Evolutionary conservation across 2,113 vertebrate genomes (phyloP), one percentile per base, ranked within the genome.

Genomic region (Cricetomys ansorgei): DNA sequence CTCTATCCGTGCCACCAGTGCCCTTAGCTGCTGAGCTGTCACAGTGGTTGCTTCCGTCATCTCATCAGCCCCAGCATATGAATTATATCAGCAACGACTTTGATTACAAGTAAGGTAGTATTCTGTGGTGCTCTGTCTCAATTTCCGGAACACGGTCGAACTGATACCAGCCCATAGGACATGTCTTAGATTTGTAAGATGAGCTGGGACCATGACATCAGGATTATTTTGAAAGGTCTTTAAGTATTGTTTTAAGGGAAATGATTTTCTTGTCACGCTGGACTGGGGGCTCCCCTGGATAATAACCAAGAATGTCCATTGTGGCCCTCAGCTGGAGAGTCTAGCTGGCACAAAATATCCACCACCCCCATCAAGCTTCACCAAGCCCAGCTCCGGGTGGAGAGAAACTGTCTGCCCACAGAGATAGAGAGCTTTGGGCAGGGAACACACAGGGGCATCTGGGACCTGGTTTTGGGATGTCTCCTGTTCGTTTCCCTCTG

Each of bases 361-460:
- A 8, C 37, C 21, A 5, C 23, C 43, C 43, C 43, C n/a, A 6
- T 5, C 2, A 1, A 45, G 10, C 55, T 31, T 67, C 40, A 0
- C 37, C 10, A 12, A 31, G 40, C 25, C 23, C 5, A 21, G 59
- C 37, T 86, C 55, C 29, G 59, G 55, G 0, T 27, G 10, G 69
- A 62, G 40, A 48, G 50, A 67, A 67, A 69, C 27, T 77, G 37
- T 11, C 0, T 0, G 3, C n/a, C 2, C 3, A 3, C 12, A 40
- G 31, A 73, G 34, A 11, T 59, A 21, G 1, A 17, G 31, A 40
- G 27, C 8, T 64, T 12, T 16, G 43, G 57, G 53, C 62, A 59
- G 45, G 3, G 69, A 59, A 8, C 0, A 0, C 19, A 16, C 25
- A 34, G 25, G 19, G 48, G 29, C 11, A 57, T 59, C 19, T 27